A percentile compares a stretch with the other conserved stretches of the same genome.
Conservation (phyloP, 2,113 vertebrate genomes). For the Hirundichthys speculiger region DNA sequence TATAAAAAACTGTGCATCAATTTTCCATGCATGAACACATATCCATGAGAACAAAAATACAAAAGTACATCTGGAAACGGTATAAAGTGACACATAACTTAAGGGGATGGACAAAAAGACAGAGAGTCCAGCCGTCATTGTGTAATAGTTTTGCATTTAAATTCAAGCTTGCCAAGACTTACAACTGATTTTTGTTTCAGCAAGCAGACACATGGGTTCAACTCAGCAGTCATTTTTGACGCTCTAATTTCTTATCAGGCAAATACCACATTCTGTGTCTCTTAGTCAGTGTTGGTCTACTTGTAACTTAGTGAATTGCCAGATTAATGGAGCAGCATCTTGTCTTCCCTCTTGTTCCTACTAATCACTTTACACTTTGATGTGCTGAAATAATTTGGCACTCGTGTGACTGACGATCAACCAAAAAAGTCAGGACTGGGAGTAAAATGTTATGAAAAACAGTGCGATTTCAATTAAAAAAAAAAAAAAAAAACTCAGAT, state of each 20-base stretch:
- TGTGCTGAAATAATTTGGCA: too few species aligned
- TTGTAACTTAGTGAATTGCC: neutral
- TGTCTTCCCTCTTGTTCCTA: too few species aligned
- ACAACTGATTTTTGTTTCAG: slow-evolving; percentile 19
- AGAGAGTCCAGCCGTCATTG: slow-evolving; percentile 8
- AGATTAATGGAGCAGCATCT: too few species aligned
- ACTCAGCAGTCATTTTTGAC: slow-evolving; percentile 20
- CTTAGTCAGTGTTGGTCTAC: neutral
- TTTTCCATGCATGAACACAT: slow-evolving; percentile 8
- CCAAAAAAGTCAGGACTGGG: too few species aligned
- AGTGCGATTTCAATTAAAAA: too few species aligned
- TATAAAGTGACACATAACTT: slow-evolving; percentile 23
- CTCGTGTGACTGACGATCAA: too few species aligned
- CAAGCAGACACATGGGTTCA: slow-evolving; percentile 1
- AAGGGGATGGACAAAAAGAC: slow-evolving; percentile 20
- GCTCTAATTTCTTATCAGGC: slow-evolving; percentile 12
- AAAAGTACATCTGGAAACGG: slow-evolving; percentile 27
- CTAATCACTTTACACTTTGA: too few species aligned
- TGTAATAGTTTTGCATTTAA: slow-evolving; percentile 33
- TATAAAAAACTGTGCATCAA: slow-evolving; percentile 28
- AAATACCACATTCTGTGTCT: neutral
- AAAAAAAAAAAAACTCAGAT: too few species aligned
- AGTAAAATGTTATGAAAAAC: too few species aligned
- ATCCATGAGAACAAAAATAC: too few species aligned
- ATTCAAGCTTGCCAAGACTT: slow-evolving; percentile 10